Conservation (phyloP, 2,888 invertebrate species). For the Neoascia interrupta region DNA sequence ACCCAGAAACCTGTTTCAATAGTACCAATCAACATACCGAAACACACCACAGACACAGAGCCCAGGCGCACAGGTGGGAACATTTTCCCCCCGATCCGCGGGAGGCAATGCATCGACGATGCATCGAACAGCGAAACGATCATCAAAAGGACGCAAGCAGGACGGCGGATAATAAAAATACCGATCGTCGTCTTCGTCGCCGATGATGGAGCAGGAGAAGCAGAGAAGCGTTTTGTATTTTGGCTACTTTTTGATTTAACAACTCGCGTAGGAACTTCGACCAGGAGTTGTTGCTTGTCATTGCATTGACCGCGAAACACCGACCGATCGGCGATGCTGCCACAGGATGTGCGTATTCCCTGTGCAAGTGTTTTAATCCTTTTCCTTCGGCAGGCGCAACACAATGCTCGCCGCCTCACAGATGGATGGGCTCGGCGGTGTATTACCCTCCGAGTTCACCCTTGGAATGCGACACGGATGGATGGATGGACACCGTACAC, state of each 20-base stretch:
- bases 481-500: constrained; percentile 46
- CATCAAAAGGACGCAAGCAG: constrained; percentile 18
- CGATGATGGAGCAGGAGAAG: background rate
- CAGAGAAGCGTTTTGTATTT: constrained; percentile 69
- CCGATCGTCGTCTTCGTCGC: constrained; percentile 34
- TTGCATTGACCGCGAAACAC: constrained; percentile 20
- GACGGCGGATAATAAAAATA: constrained; percentile 49
- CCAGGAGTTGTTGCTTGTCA: constrained; percentile 64
- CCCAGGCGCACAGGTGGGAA: constrained; percentile 68
- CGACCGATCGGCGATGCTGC: constrained; percentile 19
- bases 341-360: constrained; percentile 63
- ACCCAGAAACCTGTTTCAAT: constrained; percentile 65
- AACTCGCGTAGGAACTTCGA: no score
- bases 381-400: constrained; percentile 37
- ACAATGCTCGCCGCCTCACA: no score
- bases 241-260: constrained; percentile 71
- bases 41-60: constrained; percentile 56
- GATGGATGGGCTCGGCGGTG: no score
- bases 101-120: background rate
- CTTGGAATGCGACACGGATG: constrained; percentile 6
- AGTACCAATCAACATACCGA: constrained; percentile 70
- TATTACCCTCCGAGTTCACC: no score
- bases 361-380: constrained; percentile 46
- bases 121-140: constrained; percentile 14
- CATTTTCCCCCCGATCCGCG: constrained; percentile 61